These are phyloP conservation scores for Neosalanx taihuensis DNA, from an alignment of 2,797 vertebrate species.

Conservation along the genomic window DNA sequence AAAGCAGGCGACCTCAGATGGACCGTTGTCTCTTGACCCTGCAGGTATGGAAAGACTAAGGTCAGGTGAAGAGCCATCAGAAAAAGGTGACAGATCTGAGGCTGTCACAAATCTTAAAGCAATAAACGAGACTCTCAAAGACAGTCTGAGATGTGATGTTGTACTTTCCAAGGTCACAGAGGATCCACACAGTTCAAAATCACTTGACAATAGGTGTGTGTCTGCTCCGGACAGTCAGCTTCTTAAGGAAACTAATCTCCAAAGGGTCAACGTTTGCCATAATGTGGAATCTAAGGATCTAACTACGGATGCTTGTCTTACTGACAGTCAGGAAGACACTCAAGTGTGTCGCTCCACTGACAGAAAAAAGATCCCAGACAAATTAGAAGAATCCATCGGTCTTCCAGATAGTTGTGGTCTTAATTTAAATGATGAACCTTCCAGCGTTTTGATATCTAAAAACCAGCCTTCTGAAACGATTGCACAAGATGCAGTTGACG, in stretches of 20 bases:
- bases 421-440: constrained; percentile 17
- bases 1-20: constrained; percentile 2
- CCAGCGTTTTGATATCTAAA: constrained; percentile 14
- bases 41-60: background rate
- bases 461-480: constrained; percentile 9
- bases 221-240: constrained; percentile 12
- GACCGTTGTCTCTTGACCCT: background rate
- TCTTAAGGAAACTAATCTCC: constrained; percentile 9
- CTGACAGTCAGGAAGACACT: background rate
- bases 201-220: constrained; percentile 8
- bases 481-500: constrained; percentile 11
- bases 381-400: background rate
- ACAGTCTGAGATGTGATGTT: constrained; percentile 16
- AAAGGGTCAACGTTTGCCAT: background rate
- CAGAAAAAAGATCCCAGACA: constrained; percentile 2
- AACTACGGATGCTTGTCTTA: background rate
- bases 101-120: background rate
- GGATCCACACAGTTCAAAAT: constrained; percentile 1
- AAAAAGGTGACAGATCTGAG: constrained; percentile 9
- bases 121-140: constrained; percentile 14
- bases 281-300: background rate
- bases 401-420: background rate
- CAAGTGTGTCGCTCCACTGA: background rate
- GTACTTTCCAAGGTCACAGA: background rate
- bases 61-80: background rate